Evolutionary conservation across 1,140 invertebrate genomes (phyloP).

Genomic region (Zaprionus ghesquierei): DNA sequence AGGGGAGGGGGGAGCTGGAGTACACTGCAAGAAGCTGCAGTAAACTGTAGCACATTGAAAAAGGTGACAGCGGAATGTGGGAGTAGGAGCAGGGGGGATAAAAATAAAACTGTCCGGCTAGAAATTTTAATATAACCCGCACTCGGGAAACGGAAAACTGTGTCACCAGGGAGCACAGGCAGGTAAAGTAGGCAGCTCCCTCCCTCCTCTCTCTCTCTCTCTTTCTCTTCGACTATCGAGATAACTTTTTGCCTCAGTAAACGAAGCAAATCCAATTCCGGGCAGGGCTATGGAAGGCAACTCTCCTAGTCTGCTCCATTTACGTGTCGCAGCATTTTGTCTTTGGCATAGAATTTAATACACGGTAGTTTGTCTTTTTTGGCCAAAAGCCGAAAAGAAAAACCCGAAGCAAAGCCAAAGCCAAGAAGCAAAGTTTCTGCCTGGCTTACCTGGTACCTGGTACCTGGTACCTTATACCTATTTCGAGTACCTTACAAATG

Average conservation of each 20-base stretch:
- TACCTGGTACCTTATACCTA: too few species aligned
- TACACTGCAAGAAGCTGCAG: constrained; percentile 8
- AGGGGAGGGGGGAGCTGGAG: not conserved
- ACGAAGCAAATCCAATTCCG: constrained; percentile 65
- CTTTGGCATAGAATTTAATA: constrained; percentile 77
- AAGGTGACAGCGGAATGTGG: not conserved
- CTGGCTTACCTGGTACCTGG: constrained; percentile 18
- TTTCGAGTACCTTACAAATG: constrained; percentile 54
- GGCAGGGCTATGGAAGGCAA: not conserved
- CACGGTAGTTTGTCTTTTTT: constrained; percentile 78
- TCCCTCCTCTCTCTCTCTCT: not conserved
- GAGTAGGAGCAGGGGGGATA: constrained; percentile 12
- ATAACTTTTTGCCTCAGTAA: constrained; percentile 2
- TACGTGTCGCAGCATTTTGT: constrained; percentile 65
- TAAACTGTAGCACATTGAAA: constrained; percentile 43
- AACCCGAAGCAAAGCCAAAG: not conserved
- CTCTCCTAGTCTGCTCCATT: constrained; percentile 13
- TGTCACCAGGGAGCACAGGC: constrained; percentile 49
- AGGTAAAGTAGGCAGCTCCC: constrained; percentile 57
- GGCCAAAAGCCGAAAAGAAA: constrained; percentile 15
- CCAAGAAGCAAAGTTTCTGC: constrained; percentile 6
- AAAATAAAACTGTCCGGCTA: constrained; percentile 68
- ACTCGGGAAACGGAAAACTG: constrained; percentile 40
- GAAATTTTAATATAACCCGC: constrained; percentile 74
- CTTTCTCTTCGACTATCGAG: not conserved